Conservation (phyloP, 2,888 invertebrate species). For the Cepaea hortensis region DNA sequence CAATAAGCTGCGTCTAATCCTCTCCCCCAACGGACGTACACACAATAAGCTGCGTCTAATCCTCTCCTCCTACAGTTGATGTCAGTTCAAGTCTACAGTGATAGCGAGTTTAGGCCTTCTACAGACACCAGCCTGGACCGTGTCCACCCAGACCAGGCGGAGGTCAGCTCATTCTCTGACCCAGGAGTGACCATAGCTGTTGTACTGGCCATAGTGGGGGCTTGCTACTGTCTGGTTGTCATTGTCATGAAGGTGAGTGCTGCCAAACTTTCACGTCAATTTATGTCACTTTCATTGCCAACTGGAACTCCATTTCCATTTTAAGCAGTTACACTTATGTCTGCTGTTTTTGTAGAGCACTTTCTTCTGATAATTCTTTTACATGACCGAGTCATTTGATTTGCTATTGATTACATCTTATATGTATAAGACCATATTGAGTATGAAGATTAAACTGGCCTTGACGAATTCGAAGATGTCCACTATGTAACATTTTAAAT, state of each 20-base stretch:
- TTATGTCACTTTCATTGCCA: background rate
- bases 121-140: background rate
- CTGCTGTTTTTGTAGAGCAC: too few species aligned
- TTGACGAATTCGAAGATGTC: too few species aligned
- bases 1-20: too few species aligned
- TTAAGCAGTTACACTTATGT: background rate
- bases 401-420: too few species aligned
- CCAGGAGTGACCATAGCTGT: conserved; percentile 66
- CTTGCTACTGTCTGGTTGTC: conserved; percentile 63
- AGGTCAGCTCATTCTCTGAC: conserved; percentile 26
- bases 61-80: background rate
- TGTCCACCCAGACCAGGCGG: background rate
- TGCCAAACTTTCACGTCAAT: background rate
- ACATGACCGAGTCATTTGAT: too few species aligned
- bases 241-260: conserved; percentile 61
- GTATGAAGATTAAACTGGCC: too few species aligned
- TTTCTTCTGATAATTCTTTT: too few species aligned
- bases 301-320: background rate
- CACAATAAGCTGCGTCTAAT: background rate
- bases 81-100: background rate
- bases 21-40: too few species aligned
- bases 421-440: too few species aligned
- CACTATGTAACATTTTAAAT: too few species aligned
- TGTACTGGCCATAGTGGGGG: conserved; percentile 65
- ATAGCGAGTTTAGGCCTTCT: too few species aligned